These are phyloP conservation scores for Cephonodes hylas DNA, from an alignment of 2,888 invertebrate species.

Conservation along the genomic window DNA sequence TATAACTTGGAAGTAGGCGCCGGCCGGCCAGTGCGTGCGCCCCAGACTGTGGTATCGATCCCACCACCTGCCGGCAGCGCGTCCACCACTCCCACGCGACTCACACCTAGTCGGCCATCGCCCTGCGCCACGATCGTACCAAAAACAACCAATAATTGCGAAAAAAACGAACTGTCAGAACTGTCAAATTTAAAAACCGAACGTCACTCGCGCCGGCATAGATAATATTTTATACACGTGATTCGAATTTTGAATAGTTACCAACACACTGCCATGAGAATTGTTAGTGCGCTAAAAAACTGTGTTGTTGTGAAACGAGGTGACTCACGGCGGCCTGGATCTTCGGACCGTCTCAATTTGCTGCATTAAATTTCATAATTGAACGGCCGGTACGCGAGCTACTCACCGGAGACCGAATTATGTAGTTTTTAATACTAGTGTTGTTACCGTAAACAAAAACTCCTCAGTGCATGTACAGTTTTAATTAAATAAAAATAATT, in stretches of 20 bases:
- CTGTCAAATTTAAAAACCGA: constrained; percentile 28
- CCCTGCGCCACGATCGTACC: constrained; percentile 65
- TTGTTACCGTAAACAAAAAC: constrained; percentile 24
- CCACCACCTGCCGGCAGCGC: constrained; percentile 64
- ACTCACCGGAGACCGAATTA: constrained; percentile 12
- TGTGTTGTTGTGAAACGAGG: constrained; percentile 48
- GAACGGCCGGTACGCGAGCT: constrained; percentile 23
- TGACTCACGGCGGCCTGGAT: constrained; percentile 62
- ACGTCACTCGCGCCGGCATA: constrained; percentile 18
- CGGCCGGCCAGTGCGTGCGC: constrained; percentile 77
- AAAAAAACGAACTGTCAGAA: constrained; percentile 40
- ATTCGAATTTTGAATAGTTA: constrained; percentile 29
- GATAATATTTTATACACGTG: constrained; percentile 22
- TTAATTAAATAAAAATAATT: constrained; percentile 28
- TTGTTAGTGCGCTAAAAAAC: constrained; percentile 33
- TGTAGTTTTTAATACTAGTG: constrained; percentile 14
- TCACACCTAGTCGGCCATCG: constrained; percentile 73
- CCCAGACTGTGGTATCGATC: constrained; percentile 73
- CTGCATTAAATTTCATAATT: constrained; percentile 57
- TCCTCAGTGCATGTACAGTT: constrained; percentile 18
- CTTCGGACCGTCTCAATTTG: constrained; percentile 59
- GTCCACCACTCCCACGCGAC: constrained; percentile 71
- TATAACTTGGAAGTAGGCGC: constrained; percentile 50
- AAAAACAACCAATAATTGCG: constrained; percentile 36
- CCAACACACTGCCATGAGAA: constrained; percentile 36